Evolutionary conservation across 92 coral and sea anemone genomes (phyloP).

Genomic region (Heteractis magnifica): DNA sequence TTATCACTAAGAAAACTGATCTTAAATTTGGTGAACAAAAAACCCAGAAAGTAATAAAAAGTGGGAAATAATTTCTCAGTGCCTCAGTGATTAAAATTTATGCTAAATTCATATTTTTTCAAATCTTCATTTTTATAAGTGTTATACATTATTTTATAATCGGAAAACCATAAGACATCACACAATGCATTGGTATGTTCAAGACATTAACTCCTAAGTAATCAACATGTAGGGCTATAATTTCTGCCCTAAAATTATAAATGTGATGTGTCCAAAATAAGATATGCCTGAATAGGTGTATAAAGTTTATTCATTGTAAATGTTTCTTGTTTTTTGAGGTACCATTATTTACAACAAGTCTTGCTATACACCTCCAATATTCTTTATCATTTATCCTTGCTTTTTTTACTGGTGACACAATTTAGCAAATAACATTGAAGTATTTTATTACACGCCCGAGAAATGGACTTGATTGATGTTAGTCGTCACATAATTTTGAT

Average conservation of each 20-base stretch:
- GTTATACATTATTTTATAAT: neutral
- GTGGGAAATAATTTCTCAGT: neutral
- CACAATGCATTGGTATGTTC: too few relatives aligned
- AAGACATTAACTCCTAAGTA: too few relatives aligned
- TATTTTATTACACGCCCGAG: neutral
- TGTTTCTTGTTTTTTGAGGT: neutral
- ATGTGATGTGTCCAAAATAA: neutral
- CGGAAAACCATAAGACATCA: neutral
- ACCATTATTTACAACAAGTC: neutral
- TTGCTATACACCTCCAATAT: neutral
- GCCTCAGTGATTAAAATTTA: neutral
- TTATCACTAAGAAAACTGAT: constrained; percentile 1
- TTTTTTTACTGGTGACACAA: neutral
- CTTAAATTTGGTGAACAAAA: constrained; percentile 1
- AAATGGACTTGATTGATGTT: neutral
- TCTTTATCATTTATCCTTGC: neutral
- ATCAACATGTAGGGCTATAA: too few relatives aligned
- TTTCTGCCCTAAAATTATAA: too few relatives aligned
- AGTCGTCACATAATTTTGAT: constrained; percentile 2
- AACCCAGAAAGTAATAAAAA: neutral
- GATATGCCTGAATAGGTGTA: neutral
- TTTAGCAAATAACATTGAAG: neutral
- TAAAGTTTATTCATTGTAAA: neutral
- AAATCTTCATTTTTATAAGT: neutral
- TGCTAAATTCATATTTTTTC: neutral